Evolutionary conservation across 1,140 invertebrate genomes (phyloP).

Genomic region (Lerema accius): DNA sequence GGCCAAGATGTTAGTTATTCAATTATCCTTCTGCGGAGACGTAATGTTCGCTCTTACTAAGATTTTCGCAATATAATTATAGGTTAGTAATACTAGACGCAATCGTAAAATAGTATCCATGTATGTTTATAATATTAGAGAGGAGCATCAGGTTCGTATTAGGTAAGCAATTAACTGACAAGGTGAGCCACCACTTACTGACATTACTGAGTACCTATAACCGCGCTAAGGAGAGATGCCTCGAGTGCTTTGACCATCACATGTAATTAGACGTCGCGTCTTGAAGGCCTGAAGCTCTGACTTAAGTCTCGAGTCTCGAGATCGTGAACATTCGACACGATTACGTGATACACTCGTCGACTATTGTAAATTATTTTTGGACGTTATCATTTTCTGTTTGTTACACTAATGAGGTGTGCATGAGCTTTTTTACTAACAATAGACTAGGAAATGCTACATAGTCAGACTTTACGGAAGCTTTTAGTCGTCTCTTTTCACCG

Average conservation of each 20-base stretch:
- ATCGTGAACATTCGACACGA: conserved; percentile 21
- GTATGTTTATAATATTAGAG: conserved; percentile 33
- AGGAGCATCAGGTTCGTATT: conserved; percentile 47
- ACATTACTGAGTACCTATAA: conserved; percentile 39
- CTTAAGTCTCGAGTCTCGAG: not conserved
- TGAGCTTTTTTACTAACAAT: too few species aligned
- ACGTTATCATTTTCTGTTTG: not conserved
- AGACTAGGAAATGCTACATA: too few species aligned
- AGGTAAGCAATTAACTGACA: conserved; percentile 55
- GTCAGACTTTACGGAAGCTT: too few species aligned
- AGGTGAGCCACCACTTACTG: conserved; percentile 58
- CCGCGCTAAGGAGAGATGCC: conserved; percentile 29
- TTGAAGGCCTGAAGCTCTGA: conserved; percentile 8
- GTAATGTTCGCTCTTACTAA: too few species aligned
- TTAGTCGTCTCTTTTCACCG: too few species aligned
- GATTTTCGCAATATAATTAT: not conserved
- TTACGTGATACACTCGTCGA: not conserved
- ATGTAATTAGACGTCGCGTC: conserved; percentile 17
- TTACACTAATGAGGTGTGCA: not conserved
- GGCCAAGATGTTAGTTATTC: too few species aligned
- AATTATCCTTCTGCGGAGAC: too few species aligned
- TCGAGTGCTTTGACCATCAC: conserved; percentile 40
- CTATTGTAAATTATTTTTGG: not conserved
- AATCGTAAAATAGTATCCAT: conserved; percentile 24
- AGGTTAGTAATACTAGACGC: conserved; percentile 3